Base-by-base conservation (phyloP, 2,888 invertebrate species). In the Amphipoea lucens region DNA sequence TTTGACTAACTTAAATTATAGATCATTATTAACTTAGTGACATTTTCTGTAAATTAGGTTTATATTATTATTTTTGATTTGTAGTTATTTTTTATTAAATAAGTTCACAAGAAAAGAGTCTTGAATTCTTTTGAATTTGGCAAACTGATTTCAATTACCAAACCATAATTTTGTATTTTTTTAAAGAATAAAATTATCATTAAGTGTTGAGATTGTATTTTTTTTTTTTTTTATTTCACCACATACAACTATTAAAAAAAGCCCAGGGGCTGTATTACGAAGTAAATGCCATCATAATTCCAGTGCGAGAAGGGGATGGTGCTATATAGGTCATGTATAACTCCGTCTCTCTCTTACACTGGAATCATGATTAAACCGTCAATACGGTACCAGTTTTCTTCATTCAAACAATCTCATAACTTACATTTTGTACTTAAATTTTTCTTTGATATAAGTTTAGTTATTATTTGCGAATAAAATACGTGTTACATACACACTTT, bases 1-100 rank as follows among this genome's bases (percentile, higher is more conserved):
- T 82, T 87, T 86, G 89, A 89, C 89, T 89, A 83, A 87, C 67
- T 60, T 86, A 83, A 83, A 76, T 88, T 83, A 82, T 79, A 84
- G 77, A 85, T 76, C 76, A 69, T 86, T 81, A 81, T 78, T 71
- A 78, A 71, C n/a, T 75, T 85, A 85, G 75, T 77, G 77, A 81
- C 82, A 78, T 81, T 83, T 79, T 73, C 62, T 80, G 78, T 88
- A 74, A 80, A 77, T 82, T 89, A 81, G 79, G 66, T 51, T 68
- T 75, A 65, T 48, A 23, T 62, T 69, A 66, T 63, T 48, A 42
- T 65, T 74, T 65, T 63, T 69, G 48, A 63, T 74, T 73, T 73
- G 2, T 62, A 57, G 54, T 75, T 63, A 48, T 0, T 23, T 63
- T 72, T 75, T 74, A 4, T 73, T 48, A 17, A 54, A 60, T 65